phyloP scores from a whole-genome alignment of 2,888 invertebrate genomes.

The Thysanoteuthis rhombus region DNA sequence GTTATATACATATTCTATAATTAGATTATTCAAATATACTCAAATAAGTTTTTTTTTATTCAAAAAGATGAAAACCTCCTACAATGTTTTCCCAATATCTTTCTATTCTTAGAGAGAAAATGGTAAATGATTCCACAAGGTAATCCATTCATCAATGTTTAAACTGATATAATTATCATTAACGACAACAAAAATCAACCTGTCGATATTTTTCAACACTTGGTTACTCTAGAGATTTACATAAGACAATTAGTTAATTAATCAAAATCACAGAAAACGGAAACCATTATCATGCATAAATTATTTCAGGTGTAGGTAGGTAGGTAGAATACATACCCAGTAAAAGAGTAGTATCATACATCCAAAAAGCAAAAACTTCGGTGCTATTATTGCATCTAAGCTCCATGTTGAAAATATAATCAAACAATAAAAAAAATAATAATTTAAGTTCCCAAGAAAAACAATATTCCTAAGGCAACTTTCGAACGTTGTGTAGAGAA shows the following conservation, averaged over 20 bases:
- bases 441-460: background rate
- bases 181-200: no score
- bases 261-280: background rate
- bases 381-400: background rate
- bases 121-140: no score
- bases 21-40: no score
- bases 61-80: no score
- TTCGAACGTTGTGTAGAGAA: background rate
- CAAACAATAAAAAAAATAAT: background rate
- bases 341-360: background rate
- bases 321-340: background rate
- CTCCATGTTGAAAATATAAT: background rate
- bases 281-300: background rate
- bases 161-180: no score
- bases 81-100: no score
- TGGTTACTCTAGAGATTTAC: no score
- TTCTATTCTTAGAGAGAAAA: no score
- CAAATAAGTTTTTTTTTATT: no score
- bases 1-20: no score
- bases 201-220: no score
- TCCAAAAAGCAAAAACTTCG: background rate
- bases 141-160: no score
- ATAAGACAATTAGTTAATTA: background rate
- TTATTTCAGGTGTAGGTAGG: background rate
- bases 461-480: background rate